Evolutionary conservation across 2,888 invertebrate genomes (phyloP).

Genomic region (Catonia carolina): DNA sequence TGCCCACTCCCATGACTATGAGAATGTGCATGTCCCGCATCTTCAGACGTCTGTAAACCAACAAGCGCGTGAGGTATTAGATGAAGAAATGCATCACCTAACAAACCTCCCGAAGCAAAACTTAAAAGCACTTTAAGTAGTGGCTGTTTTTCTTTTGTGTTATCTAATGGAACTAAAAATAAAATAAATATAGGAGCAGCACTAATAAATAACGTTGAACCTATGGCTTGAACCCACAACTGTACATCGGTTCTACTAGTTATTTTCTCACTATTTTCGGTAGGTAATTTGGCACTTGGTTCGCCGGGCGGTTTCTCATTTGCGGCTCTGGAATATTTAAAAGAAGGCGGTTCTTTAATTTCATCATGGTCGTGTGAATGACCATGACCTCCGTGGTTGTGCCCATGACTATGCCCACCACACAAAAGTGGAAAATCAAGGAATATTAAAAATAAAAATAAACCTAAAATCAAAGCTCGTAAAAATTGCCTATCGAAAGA

Average conservation of each 20-base stretch:
- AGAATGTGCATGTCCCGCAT: slow-evolving; percentile 47
- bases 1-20: slow-evolving; percentile 42
- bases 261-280: neutral
- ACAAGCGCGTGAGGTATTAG: slow-evolving; percentile 92
- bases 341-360: slow-evolving; percentile 60
- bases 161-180: slow-evolving; percentile 87
- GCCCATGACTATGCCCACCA: slow-evolving; percentile 35
- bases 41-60: slow-evolving; percentile 42
- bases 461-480: slow-evolving; percentile 18
- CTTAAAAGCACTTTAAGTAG: slow-evolving; percentile 83
- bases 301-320: slow-evolving; percentile 43
- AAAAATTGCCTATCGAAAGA: slow-evolving; percentile 20
- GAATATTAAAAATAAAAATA: slow-evolving; percentile 37
- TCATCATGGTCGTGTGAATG: slow-evolving; percentile 46
- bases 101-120: slow-evolving; percentile 89
- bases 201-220: slow-evolving; percentile 89
- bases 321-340: slow-evolving; percentile 75
- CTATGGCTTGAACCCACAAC: slow-evolving; percentile 75
- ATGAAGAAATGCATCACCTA: slow-evolving; percentile 98
- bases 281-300: slow-evolving; percentile 26
- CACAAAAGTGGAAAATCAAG: slow-evolving; percentile 41
- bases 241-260: slow-evolving; percentile 18
- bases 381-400: slow-evolving; percentile 41
- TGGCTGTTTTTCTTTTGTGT: slow-evolving; percentile 73
- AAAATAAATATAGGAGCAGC: slow-evolving; percentile 90